Conservation (phyloP, 2,888 invertebrate genomes). For the Drosophila algonquin region DNA sequence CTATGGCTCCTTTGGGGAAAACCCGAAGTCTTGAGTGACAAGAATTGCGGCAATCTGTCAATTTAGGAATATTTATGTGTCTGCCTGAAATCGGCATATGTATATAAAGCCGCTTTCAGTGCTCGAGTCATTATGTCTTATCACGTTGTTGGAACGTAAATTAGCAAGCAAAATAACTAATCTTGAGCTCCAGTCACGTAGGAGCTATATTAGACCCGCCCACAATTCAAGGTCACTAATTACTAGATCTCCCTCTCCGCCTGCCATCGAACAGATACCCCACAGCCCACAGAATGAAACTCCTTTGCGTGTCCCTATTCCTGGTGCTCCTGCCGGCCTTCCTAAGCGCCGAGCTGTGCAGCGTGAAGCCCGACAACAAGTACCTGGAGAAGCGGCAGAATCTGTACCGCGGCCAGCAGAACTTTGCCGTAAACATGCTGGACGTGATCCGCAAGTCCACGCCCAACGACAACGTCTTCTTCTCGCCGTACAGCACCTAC, state of each 20-base stretch:
- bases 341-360: conserved; percentile 51
- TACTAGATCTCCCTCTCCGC: neutral
- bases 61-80: neutral
- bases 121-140: conserved; percentile 6
- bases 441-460: conserved; percentile 87
- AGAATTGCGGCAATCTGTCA: neutral
- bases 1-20: neutral
- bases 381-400: conserved; percentile 31
- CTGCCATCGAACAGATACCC: conserved; percentile 15
- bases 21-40: neutral
- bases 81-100: neutral
- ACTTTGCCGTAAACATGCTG: conserved; percentile 89
- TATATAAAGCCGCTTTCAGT: neutral
- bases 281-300: conserved; percentile 44
- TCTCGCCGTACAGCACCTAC: conserved; percentile 94
- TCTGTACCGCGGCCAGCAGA: conserved; percentile 87
- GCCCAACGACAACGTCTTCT: conserved; percentile 91
- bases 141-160: conserved; percentile 28
- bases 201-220: conserved; percentile 2
- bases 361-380: neutral
- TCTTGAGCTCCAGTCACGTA: conserved; percentile 36
- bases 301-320: conserved; percentile 42
- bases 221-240: conserved; percentile 18
- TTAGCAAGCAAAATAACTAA: neutral
- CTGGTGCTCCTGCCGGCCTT: conserved; percentile 55